Base-by-base conservation (phyloP, 2,888 invertebrate genomes). In the Resseliella maxima region DNA sequence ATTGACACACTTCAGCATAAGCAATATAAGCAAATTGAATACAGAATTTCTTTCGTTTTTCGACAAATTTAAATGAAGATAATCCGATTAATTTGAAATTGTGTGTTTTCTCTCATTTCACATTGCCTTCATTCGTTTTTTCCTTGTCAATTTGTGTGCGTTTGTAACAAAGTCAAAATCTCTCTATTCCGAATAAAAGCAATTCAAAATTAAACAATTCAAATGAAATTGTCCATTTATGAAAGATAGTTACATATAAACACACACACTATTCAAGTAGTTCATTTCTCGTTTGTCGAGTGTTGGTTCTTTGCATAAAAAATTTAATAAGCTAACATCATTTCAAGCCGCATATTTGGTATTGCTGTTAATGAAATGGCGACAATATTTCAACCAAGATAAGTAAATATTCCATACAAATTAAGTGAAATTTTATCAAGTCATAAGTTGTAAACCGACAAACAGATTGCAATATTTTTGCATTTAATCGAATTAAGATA, bases 31-130 rank as follows among this genome's bases (percentile, higher is more conserved):
- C 50, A 50, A n/a, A 59, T 27, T 59, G 59, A n/a, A n/a, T 21
- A 72, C 72, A 72, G 15, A 50, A 15, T 72, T 72, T 72, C 2
- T 35, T 31, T 35, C 35, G 83, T 83, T 83, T 83, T 83, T 38
- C 83, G 38, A 83, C 36, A 83, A 83, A 38, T 83, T 83, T 38
- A 38, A 83, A 83, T 83, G 83, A 83, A 83, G 38, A 83, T 83
- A 83, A 83, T 83, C 83, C 83, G 83, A 83, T 83, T 83, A 83
- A 83, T 83, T 36, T 83, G n/a, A 83, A n/a, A 83, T 72, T 72
- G 72, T 72, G 72, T 72, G 31, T 72, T 72, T 18, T 31, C 72
- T 35, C 31, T 72, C 72, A 72, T 38, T 38, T 83, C 38, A 38
- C 83, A 54, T 64, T 50, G 46, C 46, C 18, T 50, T 5, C 6